Base-by-base conservation (phyloP, 2,113 vertebrate species). In the Cisticola juncidis region DNA sequence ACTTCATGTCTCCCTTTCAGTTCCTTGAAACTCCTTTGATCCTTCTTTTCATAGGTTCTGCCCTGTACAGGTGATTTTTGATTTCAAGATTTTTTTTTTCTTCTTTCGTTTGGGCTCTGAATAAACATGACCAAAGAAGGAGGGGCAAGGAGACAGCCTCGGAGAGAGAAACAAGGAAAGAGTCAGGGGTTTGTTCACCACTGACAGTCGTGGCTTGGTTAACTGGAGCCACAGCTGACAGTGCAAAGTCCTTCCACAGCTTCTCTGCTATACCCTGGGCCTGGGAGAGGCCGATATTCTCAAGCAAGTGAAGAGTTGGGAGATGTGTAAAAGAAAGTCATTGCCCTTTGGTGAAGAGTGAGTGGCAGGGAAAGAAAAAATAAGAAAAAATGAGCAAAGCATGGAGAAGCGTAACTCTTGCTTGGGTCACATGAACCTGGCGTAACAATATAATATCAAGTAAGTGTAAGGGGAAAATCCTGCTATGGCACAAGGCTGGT, bases 51-150 rank as follows among this genome's bases (percentile, higher is more conserved):
- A 31, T 28, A 28, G 21, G 21, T 60, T 79, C 57, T 64, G 8
- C 48, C 38, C 5, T 12, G 12, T 25, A 54, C 12, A 47, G 0
- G 0, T 28, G 45, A 62, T 38, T 69, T 84, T 86, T 50, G 50
- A 45, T 56, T 42, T 79, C n/a, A 82, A 60, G 22, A 28, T 14
- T n/a, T 38, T 38, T n/a, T 23, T 64, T 85, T 92, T 54, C 10
- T 85, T 88, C 40, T 92, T 58, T 45, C 2, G 1, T 80, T 60
- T 85, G 14, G 11, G 14, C n/a, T 85, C n/a, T 33, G 12, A 56
- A 26, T 36, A 31, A 79, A 51, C 1, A 35, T 40, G 47, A 8
- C 14, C 53, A 8, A 47, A 42, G 36, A 58, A 71, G 23, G 3
- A 74, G 9, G 23, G 24, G 12, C 38, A 71, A 81, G n/a, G n/a